Evolutionary conservation across 2,797 vertebrate species (phyloP).

Genomic region (Trachurus trachurus): DNA sequence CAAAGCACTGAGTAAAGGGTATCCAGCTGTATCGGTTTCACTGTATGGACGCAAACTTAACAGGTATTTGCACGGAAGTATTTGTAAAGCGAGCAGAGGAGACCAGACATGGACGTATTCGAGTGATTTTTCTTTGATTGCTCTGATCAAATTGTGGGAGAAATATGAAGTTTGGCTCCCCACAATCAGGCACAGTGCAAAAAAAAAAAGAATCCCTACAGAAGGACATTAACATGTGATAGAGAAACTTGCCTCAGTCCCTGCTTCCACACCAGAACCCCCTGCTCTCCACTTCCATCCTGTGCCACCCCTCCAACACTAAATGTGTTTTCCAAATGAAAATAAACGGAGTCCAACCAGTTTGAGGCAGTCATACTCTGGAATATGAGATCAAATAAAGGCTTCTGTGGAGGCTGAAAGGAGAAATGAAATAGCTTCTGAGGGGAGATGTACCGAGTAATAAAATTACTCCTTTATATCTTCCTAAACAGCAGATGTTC

Average conservation of each 20-base stretch:
- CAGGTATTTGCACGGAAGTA: constrained; percentile 35
- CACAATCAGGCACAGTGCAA: constrained; percentile 62
- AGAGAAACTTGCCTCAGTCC: constrained; percentile 73
- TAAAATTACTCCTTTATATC: constrained; percentile 91
- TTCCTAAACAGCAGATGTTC: constrained; percentile 89
- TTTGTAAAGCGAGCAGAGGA: constrained; percentile 24
- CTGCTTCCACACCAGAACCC: constrained; percentile 59
- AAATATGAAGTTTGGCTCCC: constrained; percentile 76
- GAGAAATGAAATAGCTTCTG: constrained; percentile 89
- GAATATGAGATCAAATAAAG: constrained; percentile 92
- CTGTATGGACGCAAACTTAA: constrained; percentile 58
- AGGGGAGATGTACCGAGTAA: constrained; percentile 88
- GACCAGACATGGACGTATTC: constrained; percentile 14
- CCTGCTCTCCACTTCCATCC: constrained; percentile 72
- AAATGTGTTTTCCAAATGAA: constrained; percentile 92
- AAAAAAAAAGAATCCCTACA: constrained; percentile 68
- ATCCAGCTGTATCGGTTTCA: constrained; percentile 72
- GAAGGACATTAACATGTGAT: constrained; percentile 83
- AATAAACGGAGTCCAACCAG: constrained; percentile 87
- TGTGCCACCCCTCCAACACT: constrained; percentile 83
- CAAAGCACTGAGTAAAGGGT: constrained; percentile 67
- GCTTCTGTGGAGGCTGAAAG: constrained; percentile 87
- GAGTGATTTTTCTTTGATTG: constrained; percentile 54
- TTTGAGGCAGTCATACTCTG: constrained; percentile 86
- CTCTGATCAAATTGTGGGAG: constrained; percentile 42